Evolutionary conservation across 2,888 invertebrate genomes (phyloP).

Genomic region (Bembecia ichneumoniformis): DNA sequence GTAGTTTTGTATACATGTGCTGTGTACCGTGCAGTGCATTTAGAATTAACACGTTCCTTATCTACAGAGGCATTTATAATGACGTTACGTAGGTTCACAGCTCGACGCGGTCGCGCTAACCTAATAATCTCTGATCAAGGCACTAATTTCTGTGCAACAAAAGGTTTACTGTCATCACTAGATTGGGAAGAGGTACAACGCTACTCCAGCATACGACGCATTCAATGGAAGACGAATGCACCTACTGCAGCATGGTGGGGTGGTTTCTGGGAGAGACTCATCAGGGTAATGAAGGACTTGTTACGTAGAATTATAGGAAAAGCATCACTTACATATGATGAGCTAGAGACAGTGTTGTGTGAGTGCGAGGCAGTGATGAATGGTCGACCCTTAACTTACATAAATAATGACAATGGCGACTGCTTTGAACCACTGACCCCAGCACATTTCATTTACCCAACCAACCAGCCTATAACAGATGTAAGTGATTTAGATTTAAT

Average conservation of each 20-base stretch:
- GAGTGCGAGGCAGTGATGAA: too few relatives aligned
- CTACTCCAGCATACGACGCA: slow-evolving; percentile 1
- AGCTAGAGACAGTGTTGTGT: too few relatives aligned
- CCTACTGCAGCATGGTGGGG: slow-evolving; percentile 11
- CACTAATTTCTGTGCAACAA: slow-evolving; percentile 6
- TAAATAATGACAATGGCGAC: too few relatives aligned
- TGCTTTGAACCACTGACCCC: too few relatives aligned
- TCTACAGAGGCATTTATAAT: slow-evolving; percentile 7
- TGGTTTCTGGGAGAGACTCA: slow-evolving; percentile 8
- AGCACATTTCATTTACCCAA: too few relatives aligned
- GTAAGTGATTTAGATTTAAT: too few relatives aligned
- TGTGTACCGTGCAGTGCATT: slow-evolving; percentile 6
- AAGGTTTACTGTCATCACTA: slow-evolving; percentile 3
- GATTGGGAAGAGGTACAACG: too few relatives aligned
- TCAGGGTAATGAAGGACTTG: slow-evolving; percentile 6
- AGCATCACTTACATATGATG: too few relatives aligned
- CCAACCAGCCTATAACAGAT: too few relatives aligned
- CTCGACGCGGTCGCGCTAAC: slow-evolving; percentile 3
- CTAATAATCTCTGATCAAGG: slow-evolving; percentile 6
- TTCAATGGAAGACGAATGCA: slow-evolving; percentile 6
- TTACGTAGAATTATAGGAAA: slow-evolving; percentile 2
- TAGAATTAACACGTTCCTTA: slow-evolving; percentile 5
- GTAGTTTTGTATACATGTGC: slow-evolving; percentile 7
- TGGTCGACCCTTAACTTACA: too few relatives aligned
- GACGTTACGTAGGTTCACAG: slow-evolving; percentile 6